Percentiles rank a stretch among this genome's conserved stretches.
These are phyloP conservation scores for Trissonchulus sp. DNA, from an alignment of 2,888 invertebrate species.

Conservation along the genomic window DNA sequence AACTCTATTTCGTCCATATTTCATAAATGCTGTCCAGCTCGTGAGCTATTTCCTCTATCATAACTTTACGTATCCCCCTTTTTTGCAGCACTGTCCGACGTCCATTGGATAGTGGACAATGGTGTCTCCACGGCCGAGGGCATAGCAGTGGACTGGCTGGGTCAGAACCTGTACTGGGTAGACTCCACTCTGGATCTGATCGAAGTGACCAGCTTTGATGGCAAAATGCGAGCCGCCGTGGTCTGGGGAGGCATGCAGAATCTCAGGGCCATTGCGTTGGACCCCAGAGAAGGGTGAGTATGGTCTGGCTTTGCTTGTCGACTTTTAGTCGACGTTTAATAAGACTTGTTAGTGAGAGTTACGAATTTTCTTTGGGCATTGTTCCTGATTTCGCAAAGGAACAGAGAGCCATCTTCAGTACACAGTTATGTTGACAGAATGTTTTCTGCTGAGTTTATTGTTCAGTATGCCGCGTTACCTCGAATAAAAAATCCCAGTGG, in stretches of 20 bases:
- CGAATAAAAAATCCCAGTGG: too few species aligned
- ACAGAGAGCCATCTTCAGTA: too few species aligned
- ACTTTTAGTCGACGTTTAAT: not conserved
- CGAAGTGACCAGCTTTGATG: slow-evolving; percentile 65
- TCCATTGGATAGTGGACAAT: slow-evolving; percentile 72
- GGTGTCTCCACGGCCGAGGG: slow-evolving; percentile 82
- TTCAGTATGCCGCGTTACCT: too few species aligned
- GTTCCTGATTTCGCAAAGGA: too few species aligned
- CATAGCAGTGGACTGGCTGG: slow-evolving; percentile 80
- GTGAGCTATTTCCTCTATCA: too few species aligned
- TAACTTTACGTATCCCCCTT: too few species aligned
- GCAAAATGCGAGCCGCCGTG: slow-evolving; percentile 68
- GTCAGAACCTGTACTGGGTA: slow-evolving; percentile 75
- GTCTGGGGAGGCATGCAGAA: slow-evolving; percentile 75
- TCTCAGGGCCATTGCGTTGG: slow-evolving; percentile 73
- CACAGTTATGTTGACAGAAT: too few species aligned
- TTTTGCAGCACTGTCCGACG: slow-evolving; percentile 60
- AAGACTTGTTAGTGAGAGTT: not conserved
- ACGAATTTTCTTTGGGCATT: too few species aligned
- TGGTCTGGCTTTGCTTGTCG: not conserved
- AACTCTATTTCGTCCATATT: too few species aligned
- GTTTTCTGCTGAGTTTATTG: too few species aligned
- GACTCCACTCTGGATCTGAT: slow-evolving; percentile 40
- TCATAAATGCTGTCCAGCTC: too few species aligned
- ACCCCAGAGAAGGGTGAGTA: slow-evolving; percentile 66